Evolutionary conservation across 2,797 vertebrate genomes (phyloP).

Genomic region (Poecilia picta): DNA sequence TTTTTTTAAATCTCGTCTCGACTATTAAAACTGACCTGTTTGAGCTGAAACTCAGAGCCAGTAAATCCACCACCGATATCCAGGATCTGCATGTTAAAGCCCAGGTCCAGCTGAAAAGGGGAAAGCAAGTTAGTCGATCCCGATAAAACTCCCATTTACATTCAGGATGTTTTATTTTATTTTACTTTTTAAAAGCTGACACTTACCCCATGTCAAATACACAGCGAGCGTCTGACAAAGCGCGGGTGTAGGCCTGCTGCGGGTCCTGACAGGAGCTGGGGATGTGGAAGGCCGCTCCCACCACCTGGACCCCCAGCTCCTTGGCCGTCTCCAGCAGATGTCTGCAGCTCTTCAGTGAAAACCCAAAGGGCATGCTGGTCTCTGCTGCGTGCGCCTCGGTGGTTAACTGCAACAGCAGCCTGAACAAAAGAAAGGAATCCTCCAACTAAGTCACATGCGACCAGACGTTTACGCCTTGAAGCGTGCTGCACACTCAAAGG

Average conservation of each 20-base stretch:
- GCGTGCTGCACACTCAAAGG: neutral
- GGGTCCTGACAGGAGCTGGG: slow-evolving; percentile 89
- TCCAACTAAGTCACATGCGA: neutral
- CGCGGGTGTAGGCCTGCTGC: slow-evolving; percentile 90
- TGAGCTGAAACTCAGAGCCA: slow-evolving; percentile 90
- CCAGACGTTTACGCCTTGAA: neutral
- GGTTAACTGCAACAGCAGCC: slow-evolving; percentile 96
- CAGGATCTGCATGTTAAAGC: slow-evolving; percentile 93
- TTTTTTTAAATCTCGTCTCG: neutral
- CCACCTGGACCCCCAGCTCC: slow-evolving; percentile 89
- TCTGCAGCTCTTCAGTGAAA: slow-evolving; percentile 94
- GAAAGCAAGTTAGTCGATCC: slow-evolving; percentile 1
- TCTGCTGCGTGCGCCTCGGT: slow-evolving; percentile 92
- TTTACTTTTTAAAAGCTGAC: neutral
- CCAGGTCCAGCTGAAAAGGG: slow-evolving; percentile 82
- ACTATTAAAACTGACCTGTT: slow-evolving; percentile 81
- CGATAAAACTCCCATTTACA: neutral
- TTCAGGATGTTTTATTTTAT: neutral
- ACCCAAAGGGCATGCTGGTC: slow-evolving; percentile 94
- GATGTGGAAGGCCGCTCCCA: slow-evolving; percentile 94
- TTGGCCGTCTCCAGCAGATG: slow-evolving; percentile 95
- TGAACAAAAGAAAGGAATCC: slow-evolving; percentile 71
- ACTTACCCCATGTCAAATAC: slow-evolving; percentile 99
- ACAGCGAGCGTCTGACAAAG: slow-evolving; percentile 94
- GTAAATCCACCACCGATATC: slow-evolving; percentile 96